Evolutionary conservation across 2,888 invertebrate genomes (phyloP).

Genomic region (Drymonia ruficornis): DNA sequence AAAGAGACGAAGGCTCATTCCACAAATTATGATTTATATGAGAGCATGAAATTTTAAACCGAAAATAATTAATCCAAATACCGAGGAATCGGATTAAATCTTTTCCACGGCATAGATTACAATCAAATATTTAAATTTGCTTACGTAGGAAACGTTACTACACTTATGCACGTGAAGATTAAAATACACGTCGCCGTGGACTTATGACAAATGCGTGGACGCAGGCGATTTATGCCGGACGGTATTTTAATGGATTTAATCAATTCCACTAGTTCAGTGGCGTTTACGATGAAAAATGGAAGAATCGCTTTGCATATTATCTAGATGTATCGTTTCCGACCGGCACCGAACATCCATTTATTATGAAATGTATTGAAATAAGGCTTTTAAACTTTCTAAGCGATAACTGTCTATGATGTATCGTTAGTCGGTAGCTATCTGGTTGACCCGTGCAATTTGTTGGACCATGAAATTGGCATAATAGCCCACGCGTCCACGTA

Average conservation of each 20-base stretch:
- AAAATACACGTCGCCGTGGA: slow-evolving; percentile 45
- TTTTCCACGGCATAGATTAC: slow-evolving; percentile 60
- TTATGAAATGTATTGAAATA: slow-evolving; percentile 40
- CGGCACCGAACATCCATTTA: slow-evolving; percentile 41
- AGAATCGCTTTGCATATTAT: slow-evolving; percentile 53
- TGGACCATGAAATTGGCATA: slow-evolving; percentile 44
- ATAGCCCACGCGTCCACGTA: slow-evolving; percentile 45
- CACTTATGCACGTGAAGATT: slow-evolving; percentile 37
- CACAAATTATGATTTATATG: slow-evolving; percentile 1
- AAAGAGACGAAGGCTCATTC: neutral
- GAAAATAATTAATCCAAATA: slow-evolving; percentile 12
- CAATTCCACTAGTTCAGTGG: slow-evolving; percentile 50
- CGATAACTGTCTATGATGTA: slow-evolving; percentile 30
- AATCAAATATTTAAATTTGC: slow-evolving; percentile 78
- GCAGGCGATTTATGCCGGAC: slow-evolving; percentile 59
- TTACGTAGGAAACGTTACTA: slow-evolving; percentile 35
- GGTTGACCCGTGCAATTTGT: slow-evolving; percentile 34
- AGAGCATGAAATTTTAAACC: slow-evolving; percentile 7
- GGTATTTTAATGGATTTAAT: slow-evolving; percentile 68
- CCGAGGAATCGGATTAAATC: slow-evolving; percentile 44
- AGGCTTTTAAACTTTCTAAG: slow-evolving; percentile 38
- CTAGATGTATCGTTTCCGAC: slow-evolving; percentile 46
- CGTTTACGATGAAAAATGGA: slow-evolving; percentile 60
- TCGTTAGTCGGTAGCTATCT: slow-evolving; percentile 24
- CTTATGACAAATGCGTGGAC: slow-evolving; percentile 66